Base-by-base conservation (phyloP, 1,140 invertebrate genomes). In the Meloidogyne exigua region DNA sequence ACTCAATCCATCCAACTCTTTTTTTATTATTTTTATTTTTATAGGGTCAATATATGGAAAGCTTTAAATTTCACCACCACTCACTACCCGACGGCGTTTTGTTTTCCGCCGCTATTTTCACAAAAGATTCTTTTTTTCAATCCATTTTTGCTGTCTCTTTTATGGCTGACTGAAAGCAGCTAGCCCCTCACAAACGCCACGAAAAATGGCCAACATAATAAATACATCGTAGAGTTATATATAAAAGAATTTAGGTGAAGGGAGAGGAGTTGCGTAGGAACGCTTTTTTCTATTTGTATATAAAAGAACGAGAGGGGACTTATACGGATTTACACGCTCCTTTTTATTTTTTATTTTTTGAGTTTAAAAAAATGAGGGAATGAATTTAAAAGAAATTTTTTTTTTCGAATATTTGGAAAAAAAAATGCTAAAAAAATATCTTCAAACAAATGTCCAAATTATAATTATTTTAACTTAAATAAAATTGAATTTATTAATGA, bases 111-210 rank as follows among this genome's bases (percentile, higher is more conserved):
- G 44, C 44, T 49, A 49, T 49, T 49, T 57, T 57, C 49, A n/a
- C 49, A 57, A 57, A 57, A 57, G 49, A 57, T 57, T 57, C n/a
- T 57, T n/a, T 49, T 49, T 49, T 18, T 57, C 5, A 5, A n/a
- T n/a, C 49, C n/a, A n/a, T 57, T 57, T 57, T 57, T n/a, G 49
- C n/a, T 57, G 49, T 57, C 49, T 57, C 49, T 57, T 57, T 57
- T 57, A 44, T 44, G 42, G 42, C 5, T 57, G 49, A 57, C 5
- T 57, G 49, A 57, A n/a, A 57, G 49, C 49, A 57, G 49, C n/a
- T n/a, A 57, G n/a, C 44, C 13, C 44, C 44, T 18, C 18, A 57
- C 3, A 57, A 57, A 57, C 49, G 49, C 49, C 49, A 57, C 49
- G 49, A 57, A n/a, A 57, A 57, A 57, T 57, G 49, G 49, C 49